Evolutionary conservation across 2,888 invertebrate genomes (phyloP), one percentile per base, ranked within the genome.

Genomic region (Phyllotreta cruciferae): DNA sequence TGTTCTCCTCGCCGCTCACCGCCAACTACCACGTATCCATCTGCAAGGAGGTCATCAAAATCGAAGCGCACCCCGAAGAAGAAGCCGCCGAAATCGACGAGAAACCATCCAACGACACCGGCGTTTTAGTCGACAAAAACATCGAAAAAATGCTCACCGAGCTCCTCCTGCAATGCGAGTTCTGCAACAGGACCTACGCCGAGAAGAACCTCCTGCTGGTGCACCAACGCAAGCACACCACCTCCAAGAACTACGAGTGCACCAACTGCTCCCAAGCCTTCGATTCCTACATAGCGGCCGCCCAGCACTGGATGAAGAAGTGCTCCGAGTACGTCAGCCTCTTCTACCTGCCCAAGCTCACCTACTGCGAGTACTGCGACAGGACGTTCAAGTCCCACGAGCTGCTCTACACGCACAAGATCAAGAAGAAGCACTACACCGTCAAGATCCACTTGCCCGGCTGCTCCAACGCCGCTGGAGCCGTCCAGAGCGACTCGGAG

Each of bases 111-210:
- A 56, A 45, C 37, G 56, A 68, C 11, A 57, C 50, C 38, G 39
- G 13, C 9, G 11, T 10, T 35, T 1, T 14, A 8, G 36, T 14
- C 7, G 64, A 69, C 57, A 66, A 69, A 44, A 71, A 74, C 53
- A 74, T 79, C 4, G 78, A 80, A 60, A 80, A 78, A 71, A 77
- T 80, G 35, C 70, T 78, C n/a, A 81, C 81, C 0, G 81, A 82
- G 67, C 70, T 81, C 24, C 65, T 87, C 4, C 77, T 85, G 36
- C 87, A 87, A 72, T 87, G 87, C 66, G 87, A 87, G 75, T 87
- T 85, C 71, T 88, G 87, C 70, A 87, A 86, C 69, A 82, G 83
- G 44, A 81, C 85, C 0, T 88, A 85, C 69, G 82, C 83, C 0
- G 85, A 86, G 52, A 81, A 83, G 47, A 80, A 81, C 0, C 78